Conservation (phyloP, 2,797 vertebrate genomes). For the Fistularia tabacaria region DNA sequence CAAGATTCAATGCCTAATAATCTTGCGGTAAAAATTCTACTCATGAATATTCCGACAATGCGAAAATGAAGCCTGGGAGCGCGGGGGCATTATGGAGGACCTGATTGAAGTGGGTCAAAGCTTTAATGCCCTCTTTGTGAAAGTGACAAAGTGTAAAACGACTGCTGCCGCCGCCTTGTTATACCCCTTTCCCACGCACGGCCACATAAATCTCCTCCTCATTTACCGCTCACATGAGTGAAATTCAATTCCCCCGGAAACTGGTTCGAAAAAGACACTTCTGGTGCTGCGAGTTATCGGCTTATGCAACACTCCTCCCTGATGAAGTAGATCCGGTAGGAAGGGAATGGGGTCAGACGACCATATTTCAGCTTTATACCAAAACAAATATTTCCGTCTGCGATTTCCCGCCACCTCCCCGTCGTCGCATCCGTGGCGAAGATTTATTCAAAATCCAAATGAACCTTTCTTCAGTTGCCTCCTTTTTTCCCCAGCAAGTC, state of each 20-base stretch:
- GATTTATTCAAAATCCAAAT: slow-evolving; percentile 45
- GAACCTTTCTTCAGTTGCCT: slow-evolving; percentile 18
- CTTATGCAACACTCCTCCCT: slow-evolving; percentile 50
- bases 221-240: slow-evolving; percentile 59
- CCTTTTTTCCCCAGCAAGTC: neutral
- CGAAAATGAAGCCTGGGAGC: slow-evolving; percentile 41
- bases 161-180: slow-evolving; percentile 50
- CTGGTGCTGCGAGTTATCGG: slow-evolving; percentile 50
- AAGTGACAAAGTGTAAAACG: slow-evolving; percentile 62
- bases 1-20: slow-evolving; percentile 29
- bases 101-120: slow-evolving; percentile 58
- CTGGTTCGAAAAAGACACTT: slow-evolving; percentile 63
- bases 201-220: slow-evolving; percentile 66
- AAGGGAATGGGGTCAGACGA: slow-evolving; percentile 50
- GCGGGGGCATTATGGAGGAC: slow-evolving; percentile 35
- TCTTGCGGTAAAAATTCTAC: slow-evolving; percentile 10
- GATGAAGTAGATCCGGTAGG: slow-evolving; percentile 56
- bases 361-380: slow-evolving; percentile 64
- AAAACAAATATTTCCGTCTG: slow-evolving; percentile 60
- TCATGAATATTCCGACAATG: slow-evolving; percentile 18
- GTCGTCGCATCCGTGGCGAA: slow-evolving; percentile 22
- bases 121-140: slow-evolving; percentile 63
- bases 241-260: slow-evolving; percentile 64
- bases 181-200: slow-evolving; percentile 55
- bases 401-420: slow-evolving; percentile 15